Conservation (phyloP, 2,888 invertebrate species). For the Seira musarum region DNA sequence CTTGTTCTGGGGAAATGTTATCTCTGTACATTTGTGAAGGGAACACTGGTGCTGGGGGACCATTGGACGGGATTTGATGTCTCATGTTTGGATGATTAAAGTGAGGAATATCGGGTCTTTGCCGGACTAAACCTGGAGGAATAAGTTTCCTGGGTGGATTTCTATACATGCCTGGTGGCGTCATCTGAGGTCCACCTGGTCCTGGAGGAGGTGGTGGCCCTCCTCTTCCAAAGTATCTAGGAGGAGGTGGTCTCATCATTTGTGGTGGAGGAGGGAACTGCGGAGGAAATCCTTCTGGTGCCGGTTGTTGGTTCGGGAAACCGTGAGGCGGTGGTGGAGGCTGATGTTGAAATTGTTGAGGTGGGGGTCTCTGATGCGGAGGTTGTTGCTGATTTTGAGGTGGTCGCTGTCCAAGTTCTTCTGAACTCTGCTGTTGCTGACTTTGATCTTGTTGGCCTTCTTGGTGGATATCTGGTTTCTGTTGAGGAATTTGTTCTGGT, state of each 20-base stretch:
- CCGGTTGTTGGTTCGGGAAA: slow-evolving; percentile 5
- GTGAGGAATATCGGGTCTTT: slow-evolving; percentile 51
- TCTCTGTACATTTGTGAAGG: slow-evolving; percentile 37
- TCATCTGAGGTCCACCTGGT: slow-evolving; percentile 23
- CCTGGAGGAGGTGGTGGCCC: slow-evolving; percentile 41
- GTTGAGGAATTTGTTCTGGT: slow-evolving; percentile 39
- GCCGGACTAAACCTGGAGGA: slow-evolving; percentile 56
- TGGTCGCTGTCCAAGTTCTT: slow-evolving; percentile 24
- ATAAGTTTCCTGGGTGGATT: slow-evolving; percentile 54
- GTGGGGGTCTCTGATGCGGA: slow-evolving; percentile 34
- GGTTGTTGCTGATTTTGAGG: slow-evolving; percentile 30
- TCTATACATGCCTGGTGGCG: slow-evolving; percentile 52
- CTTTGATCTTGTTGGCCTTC: slow-evolving; percentile 29
- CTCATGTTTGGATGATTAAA: slow-evolving; percentile 44
- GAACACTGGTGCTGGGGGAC: slow-evolving; percentile 42
- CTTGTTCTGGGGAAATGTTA: slow-evolving; percentile 32
- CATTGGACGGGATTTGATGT: slow-evolving; percentile 36
- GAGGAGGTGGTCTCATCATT: slow-evolving; percentile 52
- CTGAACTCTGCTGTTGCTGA: slow-evolving; percentile 47
- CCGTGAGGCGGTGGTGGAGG: no score
- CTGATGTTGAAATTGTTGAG: no score
- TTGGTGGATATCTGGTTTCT: slow-evolving; percentile 53
- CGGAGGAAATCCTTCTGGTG: slow-evolving; percentile 28
- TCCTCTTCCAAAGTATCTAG: slow-evolving; percentile 42
- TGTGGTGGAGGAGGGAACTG: slow-evolving; percentile 52